Base-by-base conservation (phyloP, 2,113 vertebrate species). In the Ceyx melanurus region DNA sequence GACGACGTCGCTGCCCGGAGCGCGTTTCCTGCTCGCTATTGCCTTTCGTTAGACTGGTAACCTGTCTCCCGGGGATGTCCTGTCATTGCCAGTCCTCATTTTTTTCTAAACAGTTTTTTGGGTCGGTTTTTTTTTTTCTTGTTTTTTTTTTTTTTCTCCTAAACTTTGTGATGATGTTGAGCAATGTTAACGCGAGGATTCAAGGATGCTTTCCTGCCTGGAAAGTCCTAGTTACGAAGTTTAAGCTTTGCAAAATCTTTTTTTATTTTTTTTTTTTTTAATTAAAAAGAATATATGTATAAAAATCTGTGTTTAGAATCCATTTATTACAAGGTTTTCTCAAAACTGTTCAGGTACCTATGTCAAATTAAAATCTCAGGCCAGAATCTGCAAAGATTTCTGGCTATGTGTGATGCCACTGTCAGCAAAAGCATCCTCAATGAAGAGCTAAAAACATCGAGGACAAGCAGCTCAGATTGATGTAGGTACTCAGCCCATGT, bases 391-490 rank as follows among this genome's bases (percentile, higher is more conserved):
- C 28, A 22, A 28, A 5, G 14, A 33, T 31, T 89, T 54, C 46
- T 71, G 45, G 15, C 37, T 25, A 10, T 1, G 0, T 60, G 35
- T 45, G 11, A 60, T 65, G 48, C 21, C 28, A 2, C 51, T 13
- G 7, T n/a, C 60, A 61, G 11, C 31, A 50, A 43, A 1, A 60
- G 11, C 5, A 33, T 35, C 70, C 33, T 40, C 29, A 4, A 11
- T 2, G 12, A 70, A 18, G 12, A n/a, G 45, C 19, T 33, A 31
- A 61, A 65, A 51, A 15, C 22, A 51, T 14, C 7, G 50, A 51
- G 50, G 50, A 51, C 25, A 7, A 26, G 50, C 50, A 51, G 50
- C 25, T 26, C 25, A 51, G 50, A 51, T 51, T 26, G 25, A 57
- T 43, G 3, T 1, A 56, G 79, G 26, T 23, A 11, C 33, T 42